Base-by-base conservation (phyloP, 2,888 invertebrate species). In the Heliconius sara region DNA sequence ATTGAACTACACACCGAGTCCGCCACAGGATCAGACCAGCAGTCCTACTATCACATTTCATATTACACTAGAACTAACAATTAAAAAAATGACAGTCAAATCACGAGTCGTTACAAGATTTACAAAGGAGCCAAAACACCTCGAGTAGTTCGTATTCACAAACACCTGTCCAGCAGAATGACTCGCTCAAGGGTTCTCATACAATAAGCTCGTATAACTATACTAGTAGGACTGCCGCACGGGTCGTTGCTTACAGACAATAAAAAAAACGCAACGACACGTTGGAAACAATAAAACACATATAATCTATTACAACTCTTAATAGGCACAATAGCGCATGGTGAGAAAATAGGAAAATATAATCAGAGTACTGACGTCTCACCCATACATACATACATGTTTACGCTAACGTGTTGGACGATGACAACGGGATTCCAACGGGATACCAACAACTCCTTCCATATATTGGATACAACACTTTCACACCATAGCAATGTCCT, bases 391-490 rank as follows among this genome's bases (percentile, higher is more conserved):
- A 73, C 60, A 73, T 39, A 66, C 25, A 22, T 60, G 27, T 74
- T 66, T 47, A 75, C 65, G 65, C 47, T 89, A 89, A 90, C 90
- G 86, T 88, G 84, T 60, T 88, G 87, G 86, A 91, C 90, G 89
- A 88, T 90, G 87, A 88, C 87, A 89, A 89, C 93, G 94, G 95
- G 94, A 94, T 92, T 89, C 90, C 87, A 89, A 89, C 93, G 94
- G 95, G 95, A 94, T 92, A 89, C 90, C 89, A 92, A 90, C 85
- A 85, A 87, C 90, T 88, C 92, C 94, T 95, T 95, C 95, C 95
- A 93, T 91, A 89, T 89, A 92, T 90, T 92, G 95, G 95, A 95
- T 95, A 95, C 95, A 95, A 95, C 95, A 95, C 95, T 93, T 90
- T 89, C 95, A 93, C 92, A 91, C 94, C 95, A 93, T 88, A 91